Conservation (phyloP, 2,888 invertebrate species). For the Synanthedon formicaeformis region DNA sequence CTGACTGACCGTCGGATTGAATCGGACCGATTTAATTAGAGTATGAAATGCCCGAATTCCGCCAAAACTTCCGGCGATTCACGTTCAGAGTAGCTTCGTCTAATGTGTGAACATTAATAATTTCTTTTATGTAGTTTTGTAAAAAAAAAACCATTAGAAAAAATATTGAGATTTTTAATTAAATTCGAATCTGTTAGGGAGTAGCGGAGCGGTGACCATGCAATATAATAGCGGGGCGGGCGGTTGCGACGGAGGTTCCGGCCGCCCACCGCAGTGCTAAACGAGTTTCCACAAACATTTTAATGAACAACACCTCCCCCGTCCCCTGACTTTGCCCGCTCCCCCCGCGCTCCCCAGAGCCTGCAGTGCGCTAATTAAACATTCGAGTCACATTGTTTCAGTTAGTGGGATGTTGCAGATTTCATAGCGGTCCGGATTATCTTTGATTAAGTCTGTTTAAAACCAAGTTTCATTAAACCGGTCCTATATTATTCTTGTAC, state of each 20-base stretch:
- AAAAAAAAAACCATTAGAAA: too few relatives aligned
- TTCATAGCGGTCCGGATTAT: constrained; percentile 30
- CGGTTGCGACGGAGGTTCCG: constrained; percentile 20
- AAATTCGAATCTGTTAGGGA: too few relatives aligned
- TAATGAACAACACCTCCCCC: constrained; percentile 66
- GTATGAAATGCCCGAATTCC: too few relatives aligned
- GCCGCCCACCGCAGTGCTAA: constrained; percentile 62
- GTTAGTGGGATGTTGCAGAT: constrained; percentile 42
- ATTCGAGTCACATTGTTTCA: constrained; percentile 66
- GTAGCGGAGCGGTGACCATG: too few relatives aligned
- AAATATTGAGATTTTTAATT: too few relatives aligned
- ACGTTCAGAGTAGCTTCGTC: too few relatives aligned
- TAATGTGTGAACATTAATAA: too few relatives aligned
- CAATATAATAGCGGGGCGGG: too few relatives aligned
- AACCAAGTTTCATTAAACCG: constrained; percentile 1
- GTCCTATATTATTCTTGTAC: constrained; percentile 1
- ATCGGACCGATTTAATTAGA: too few relatives aligned
- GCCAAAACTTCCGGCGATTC: too few relatives aligned
- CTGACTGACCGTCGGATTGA: too few relatives aligned
- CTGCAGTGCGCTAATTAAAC: constrained; percentile 68
- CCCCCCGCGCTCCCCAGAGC: constrained; percentile 18
- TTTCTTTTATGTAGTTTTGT: too few relatives aligned
- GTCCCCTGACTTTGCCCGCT: constrained; percentile 6
- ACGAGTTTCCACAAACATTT: constrained; percentile 70
- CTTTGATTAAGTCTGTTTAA: constrained; percentile 22